A percentile compares a stretch with the other conserved stretches of the same genome.
These are phyloP conservation scores for Corythoichthys haematopterus DNA, from an alignment of 2,113 vertebrate genomes.

Conservation along the genomic window DNA sequence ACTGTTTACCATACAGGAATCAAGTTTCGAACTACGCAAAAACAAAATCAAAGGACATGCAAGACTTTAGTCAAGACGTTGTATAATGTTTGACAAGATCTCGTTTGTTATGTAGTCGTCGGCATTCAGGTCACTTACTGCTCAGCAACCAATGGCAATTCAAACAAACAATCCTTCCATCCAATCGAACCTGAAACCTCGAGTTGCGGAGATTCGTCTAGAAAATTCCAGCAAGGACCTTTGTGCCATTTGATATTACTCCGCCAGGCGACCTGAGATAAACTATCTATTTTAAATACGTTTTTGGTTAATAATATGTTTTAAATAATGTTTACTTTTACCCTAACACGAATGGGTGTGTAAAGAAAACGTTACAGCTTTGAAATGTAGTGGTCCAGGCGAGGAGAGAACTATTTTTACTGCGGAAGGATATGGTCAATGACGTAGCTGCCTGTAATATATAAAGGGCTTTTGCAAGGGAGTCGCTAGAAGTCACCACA, in stretches of 20 bases:
- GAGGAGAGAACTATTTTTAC: slow-evolving; percentile 34
- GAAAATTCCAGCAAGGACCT: slow-evolving; percentile 51
- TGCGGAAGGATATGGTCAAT: slow-evolving; percentile 36
- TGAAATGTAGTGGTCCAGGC: background rate
- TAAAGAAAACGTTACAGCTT: fast-evolving
- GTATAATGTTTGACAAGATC: background rate
- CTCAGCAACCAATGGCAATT: slow-evolving; percentile 51
- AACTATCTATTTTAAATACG: background rate
- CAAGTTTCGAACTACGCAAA: background rate
- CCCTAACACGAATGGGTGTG: background rate
- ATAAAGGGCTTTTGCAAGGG: background rate
- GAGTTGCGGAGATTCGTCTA: slow-evolving; percentile 42
- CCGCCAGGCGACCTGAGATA: slow-evolving; percentile 2
- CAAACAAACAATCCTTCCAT: slow-evolving; percentile 56
- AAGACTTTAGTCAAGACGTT: background rate
- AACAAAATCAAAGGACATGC: background rate
- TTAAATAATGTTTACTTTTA: background rate
- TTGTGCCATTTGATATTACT: slow-evolving; percentile 25
- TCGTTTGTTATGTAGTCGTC: background rate
- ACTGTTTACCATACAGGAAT: background rate
- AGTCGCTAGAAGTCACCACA: background rate
- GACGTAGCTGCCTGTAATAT: slow-evolving; percentile 23
- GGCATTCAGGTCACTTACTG: slow-evolving; percentile 17
- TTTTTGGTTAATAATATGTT: background rate
- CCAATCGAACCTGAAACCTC: slow-evolving; percentile 59